Evolutionary conservation across 2,888 invertebrate species (phyloP), one percentile per base, ranked within the genome.

Genomic region (Pristionchus mayeri): DNA sequence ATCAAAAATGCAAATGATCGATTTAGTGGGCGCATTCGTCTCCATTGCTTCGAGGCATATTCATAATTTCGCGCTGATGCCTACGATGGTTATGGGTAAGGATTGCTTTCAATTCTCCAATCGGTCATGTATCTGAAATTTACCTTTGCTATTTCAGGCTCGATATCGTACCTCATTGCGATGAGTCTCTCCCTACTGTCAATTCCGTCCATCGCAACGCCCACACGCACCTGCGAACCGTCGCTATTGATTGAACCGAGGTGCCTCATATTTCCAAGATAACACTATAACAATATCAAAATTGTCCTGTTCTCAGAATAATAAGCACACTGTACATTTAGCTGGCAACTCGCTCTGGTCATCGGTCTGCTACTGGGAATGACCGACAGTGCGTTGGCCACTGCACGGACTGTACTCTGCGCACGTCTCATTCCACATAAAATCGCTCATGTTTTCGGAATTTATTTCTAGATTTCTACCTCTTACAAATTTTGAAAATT

Each of bases 361-460:
- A 48, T 79, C 27, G 79, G 52, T 9, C 1, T 79, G 2, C 27
- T 79, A 0, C 24, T 79, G 4, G 79, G 79, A 6, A n/a, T 79
- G 79, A 34, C 79, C 24, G 79, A 79, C 27, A 13, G 30, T 18
- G 40, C 44, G 3, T 13, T 79, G 27, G n/a, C 11, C 30, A 30
- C 79, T 6, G n/a, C 79, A 13, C 79, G 79, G 24, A 79, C 79
- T 7, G 54, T 79, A 24, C 34, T 79, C 79, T 48, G 48, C 27
- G 21, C 79, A 2, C 27, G 50, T 0, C 44, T 52, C 4, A 34
- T 79, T 7, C 79, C 79, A 37, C 21, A 50, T 11, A 30, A 21
- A 40, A 40, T 40, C 30, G 6, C 79, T 2, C 79, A 79, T 3
- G 48, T 34, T 16, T 79, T 79, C 34, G n/a, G 27, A 9, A 52